These are phyloP conservation scores for Galaxea fascicularis DNA, from an alignment of 92 coral and sea anemone genomes.

Conservation along the genomic window DNA sequence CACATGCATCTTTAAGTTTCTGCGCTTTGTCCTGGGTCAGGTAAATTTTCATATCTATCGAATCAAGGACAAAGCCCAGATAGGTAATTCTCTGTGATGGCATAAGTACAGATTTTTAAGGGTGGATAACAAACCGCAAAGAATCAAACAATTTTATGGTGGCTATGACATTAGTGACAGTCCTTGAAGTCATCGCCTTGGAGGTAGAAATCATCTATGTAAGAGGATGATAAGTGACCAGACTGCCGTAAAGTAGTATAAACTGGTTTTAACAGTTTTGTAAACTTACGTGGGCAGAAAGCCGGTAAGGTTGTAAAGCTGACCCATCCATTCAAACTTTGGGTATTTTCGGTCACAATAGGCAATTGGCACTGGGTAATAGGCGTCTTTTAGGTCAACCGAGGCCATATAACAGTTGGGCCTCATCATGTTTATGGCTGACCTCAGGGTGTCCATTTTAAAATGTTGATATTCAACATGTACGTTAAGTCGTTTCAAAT, in stretches of 20 bases:
- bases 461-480: slow-evolving; percentile 46
- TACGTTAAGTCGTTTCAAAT: slow-evolving; percentile 19
- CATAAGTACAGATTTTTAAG: slow-evolving; percentile 46
- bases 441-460: slow-evolving; percentile 33
- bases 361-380: slow-evolving; percentile 35
- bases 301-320: slow-evolving; percentile 53
- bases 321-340: slow-evolving; percentile 57
- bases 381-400: slow-evolving; percentile 59
- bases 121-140: slow-evolving; percentile 48
- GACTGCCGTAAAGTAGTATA: slow-evolving; percentile 39
- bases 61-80: slow-evolving; percentile 49
- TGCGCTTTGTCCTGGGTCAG: slow-evolving; percentile 33
- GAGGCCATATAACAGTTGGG: slow-evolving; percentile 59
- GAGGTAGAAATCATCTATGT: slow-evolving; percentile 63
- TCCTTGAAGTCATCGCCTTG: slow-evolving; percentile 54
- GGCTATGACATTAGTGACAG: slow-evolving; percentile 61
- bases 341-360: slow-evolving; percentile 13
- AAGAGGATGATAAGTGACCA: slow-evolving; percentile 53
- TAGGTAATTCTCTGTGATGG: slow-evolving; percentile 41
- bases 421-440: slow-evolving; percentile 29
- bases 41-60: slow-evolving; percentile 49
- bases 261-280: slow-evolving; percentile 62
- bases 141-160: slow-evolving; percentile 51
- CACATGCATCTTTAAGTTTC: slow-evolving; percentile 6
- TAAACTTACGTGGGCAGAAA: slow-evolving; percentile 62